A percentile compares a stretch with the other conserved stretches of the same genome.
Evolutionary conservation across 2,797 vertebrate genomes (phyloP).

Genomic region (Rhodeus uyekii): DNA sequence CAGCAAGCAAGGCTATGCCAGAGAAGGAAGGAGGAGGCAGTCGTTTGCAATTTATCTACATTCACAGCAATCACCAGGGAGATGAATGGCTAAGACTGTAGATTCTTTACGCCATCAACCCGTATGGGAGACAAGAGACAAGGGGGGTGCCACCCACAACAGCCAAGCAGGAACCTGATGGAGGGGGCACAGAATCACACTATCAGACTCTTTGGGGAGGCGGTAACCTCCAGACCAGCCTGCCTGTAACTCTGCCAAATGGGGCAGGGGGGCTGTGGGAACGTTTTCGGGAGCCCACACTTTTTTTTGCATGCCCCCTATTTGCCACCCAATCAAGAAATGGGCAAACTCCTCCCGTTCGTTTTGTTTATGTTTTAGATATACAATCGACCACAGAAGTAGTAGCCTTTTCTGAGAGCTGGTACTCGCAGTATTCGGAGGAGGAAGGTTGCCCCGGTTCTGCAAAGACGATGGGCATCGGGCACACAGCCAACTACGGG

Average conservation of each 20-base stretch:
- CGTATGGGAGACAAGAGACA: conserved; percentile 76
- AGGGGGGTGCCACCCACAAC: conserved; percentile 86
- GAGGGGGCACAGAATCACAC: conserved; percentile 77
- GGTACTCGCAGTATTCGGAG: conserved; percentile 80
- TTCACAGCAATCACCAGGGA: conserved; percentile 86
- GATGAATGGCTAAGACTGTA: conserved; percentile 86
- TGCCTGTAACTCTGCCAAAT: conserved; percentile 76
- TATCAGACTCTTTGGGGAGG: conserved; percentile 76
- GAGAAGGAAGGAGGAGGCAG: conserved; percentile 65
- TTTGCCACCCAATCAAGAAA: conserved; percentile 80
- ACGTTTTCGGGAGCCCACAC: conserved; percentile 71
- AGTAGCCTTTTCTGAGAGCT: conserved; percentile 68
- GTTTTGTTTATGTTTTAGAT: conserved; percentile 68
- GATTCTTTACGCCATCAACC: conserved; percentile 80
- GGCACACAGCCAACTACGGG: conserved; percentile 88
- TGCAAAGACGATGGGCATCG: conserved; percentile 86
- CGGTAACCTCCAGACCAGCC: conserved; percentile 80
- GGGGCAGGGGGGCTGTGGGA: conserved; percentile 77
- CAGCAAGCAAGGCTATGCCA: conserved; percentile 59
- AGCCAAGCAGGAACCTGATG: conserved; percentile 83
- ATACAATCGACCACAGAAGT: conserved; percentile 70
- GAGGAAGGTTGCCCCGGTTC: conserved; percentile 76
- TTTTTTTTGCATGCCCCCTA: conserved; percentile 67
- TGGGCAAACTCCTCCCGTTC: conserved; percentile 79
- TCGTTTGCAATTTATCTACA: conserved; percentile 84